Base-by-base conservation (phyloP, 2,888 invertebrate genomes). In the Thymelicus acteon region DNA sequence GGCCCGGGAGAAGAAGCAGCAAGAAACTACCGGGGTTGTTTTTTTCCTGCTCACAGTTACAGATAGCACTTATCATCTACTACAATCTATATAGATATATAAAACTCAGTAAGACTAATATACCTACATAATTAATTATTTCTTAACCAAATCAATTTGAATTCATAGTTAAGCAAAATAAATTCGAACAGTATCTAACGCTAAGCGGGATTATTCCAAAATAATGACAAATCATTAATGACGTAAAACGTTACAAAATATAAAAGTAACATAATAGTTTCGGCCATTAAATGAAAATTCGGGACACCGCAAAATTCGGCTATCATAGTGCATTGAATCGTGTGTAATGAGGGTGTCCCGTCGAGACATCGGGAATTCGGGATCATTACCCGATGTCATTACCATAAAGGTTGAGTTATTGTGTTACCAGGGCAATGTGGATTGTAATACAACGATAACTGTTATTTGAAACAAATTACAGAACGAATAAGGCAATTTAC, bases 241-340 rank as follows among this genome's bases (percentile, higher is more conserved):
- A 69, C 76, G 72, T 75, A 74, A 76, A 78, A 74, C 82, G 80
- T 83, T 82, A 84, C 80, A 86, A 84, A 81, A 85, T 81, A 86
- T 83, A 87, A 86, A 85, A 82, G 80, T 60, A 64, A 74, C 75
- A 78, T 81, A 82, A 80, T 81, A 78, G 74, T 78, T 74, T 67
- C 12, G 19, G 39, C 76, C 80, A 81, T 82, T 91, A 82, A 90
- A 92, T 91, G 81, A 87, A 79, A 83, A 87, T 82, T 85, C 84
- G 82, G 87, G 84, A 78, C 77, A 85, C 90, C 92, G 90, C 91
- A 86, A 91, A 92, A 91, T 92, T 87, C 85, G 83, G 84, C 82
- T 89, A 88, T 87, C 85, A 79, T 80, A 79, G 87, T 83, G 86
- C 85, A 89, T 79, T 90, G 86, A 86, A 80, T 80, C 86, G 60